These are phyloP conservation scores for Emmelina monodactyla DNA, from an alignment of 2,888 invertebrate species.

Conservation along the genomic window DNA sequence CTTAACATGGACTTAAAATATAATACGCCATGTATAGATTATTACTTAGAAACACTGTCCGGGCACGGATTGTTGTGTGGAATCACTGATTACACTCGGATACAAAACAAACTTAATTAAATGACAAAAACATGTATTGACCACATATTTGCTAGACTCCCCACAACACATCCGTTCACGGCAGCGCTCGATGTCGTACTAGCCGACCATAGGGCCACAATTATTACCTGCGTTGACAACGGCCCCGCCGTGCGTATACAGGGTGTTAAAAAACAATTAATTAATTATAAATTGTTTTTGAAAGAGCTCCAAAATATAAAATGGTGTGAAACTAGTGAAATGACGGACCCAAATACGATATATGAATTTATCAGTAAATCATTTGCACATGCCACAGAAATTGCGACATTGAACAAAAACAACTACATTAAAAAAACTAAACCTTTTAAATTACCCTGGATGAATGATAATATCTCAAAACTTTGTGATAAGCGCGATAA, in stretches of 20 bases:
- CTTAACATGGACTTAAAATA: slow-evolving; percentile 6
- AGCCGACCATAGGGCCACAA: slow-evolving; percentile 3
- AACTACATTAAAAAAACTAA: no score
- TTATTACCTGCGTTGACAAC: background rate
- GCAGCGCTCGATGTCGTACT: slow-evolving; percentile 3
- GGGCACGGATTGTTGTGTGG: slow-evolving; percentile 10
- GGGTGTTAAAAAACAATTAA: background rate
- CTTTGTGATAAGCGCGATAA: no score
- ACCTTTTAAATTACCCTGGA: no score
- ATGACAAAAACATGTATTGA: background rate
- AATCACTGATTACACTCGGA: slow-evolving; percentile 6
- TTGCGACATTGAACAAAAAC: no score
- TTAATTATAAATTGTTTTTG: background rate
- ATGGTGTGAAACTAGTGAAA: no score
- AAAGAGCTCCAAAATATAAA: no score
- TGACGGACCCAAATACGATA: no score
- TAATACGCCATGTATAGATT: background rate
- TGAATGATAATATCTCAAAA: no score
- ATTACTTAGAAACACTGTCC: slow-evolving; percentile 6
- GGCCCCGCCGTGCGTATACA: background rate
- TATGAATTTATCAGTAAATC: no score
- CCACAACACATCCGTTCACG: slow-evolving; percentile 1
- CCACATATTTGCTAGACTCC: no score
- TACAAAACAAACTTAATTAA: slow-evolving; percentile 1
- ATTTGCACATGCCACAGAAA: no score